Conservation (phyloP, 1,140 invertebrate genomes). For the Neelides sp. region DNA sequence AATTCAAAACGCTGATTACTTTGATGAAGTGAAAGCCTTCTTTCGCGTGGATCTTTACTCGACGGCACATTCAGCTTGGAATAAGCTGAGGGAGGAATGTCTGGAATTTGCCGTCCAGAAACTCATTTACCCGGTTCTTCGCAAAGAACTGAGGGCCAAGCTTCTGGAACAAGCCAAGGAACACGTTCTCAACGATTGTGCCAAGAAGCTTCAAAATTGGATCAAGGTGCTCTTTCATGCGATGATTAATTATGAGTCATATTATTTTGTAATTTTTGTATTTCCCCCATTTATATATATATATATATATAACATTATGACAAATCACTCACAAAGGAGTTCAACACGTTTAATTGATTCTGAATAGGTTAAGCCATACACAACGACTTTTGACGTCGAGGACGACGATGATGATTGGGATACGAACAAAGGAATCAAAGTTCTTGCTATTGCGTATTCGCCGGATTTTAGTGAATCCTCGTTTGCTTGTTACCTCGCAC, state of each 20-base stretch:
- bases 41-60: conserved; percentile 54
- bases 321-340: too few relatives aligned
- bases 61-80: conserved; percentile 59
- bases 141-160: conserved; percentile 69
- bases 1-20: conserved; percentile 58
- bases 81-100: conserved; percentile 68
- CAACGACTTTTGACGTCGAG: conserved; percentile 54
- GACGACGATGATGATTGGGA: conserved; percentile 90
- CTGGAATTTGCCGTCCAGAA: conserved; percentile 76
- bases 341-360: too few relatives aligned
- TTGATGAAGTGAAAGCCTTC: conserved; percentile 82
- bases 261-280: not conserved
- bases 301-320: too few relatives aligned
- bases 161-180: conserved; percentile 80
- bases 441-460: conserved; percentile 77
- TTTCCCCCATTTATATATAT: too few relatives aligned
- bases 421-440: conserved; percentile 65
- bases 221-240: conserved; percentile 47
- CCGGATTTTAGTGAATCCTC: conserved; percentile 73
- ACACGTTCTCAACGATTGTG: conserved; percentile 68
- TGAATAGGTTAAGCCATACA: conserved; percentile 61
- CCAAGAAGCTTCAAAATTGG: conserved; percentile 77
- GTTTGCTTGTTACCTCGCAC: conserved; percentile 72
- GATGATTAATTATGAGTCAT: not conserved
- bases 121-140: conserved; percentile 77